Evolutionary conservation across 1,140 invertebrate genomes (phyloP).

Genomic region (Bombyx mori): DNA sequence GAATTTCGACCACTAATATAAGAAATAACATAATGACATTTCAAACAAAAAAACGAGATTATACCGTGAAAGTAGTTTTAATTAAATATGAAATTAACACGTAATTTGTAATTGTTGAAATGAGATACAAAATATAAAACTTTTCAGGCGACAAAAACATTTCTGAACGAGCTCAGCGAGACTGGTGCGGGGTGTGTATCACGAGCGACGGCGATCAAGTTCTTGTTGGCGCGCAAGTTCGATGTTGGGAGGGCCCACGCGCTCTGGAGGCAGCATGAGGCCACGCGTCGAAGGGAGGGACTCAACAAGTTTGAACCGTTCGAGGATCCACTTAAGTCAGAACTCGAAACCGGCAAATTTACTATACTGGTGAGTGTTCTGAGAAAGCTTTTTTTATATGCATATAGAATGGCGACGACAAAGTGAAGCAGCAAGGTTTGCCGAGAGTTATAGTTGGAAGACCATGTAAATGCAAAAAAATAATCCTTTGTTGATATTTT

Average conservation of each 20-base stretch:
- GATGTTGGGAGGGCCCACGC: conserved; percentile 90
- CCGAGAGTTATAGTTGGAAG: too few relatives aligned
- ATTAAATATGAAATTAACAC: too few relatives aligned
- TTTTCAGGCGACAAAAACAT: conserved; percentile 83
- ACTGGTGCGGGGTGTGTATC: conserved; percentile 72
- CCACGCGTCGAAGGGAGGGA: conserved; percentile 87
- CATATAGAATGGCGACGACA: too few relatives aligned
- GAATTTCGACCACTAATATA: too few relatives aligned
- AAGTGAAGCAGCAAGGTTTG: too few relatives aligned
- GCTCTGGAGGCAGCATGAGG: conserved; percentile 92
- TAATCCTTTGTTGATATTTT: too few relatives aligned
- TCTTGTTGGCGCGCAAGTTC: conserved; percentile 95
- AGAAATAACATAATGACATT: too few relatives aligned
- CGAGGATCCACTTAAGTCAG: conserved; percentile 85
- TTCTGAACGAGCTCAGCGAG: conserved; percentile 82
- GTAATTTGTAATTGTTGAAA: neutral
- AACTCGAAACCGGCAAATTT: conserved; percentile 95
- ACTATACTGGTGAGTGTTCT: conserved; percentile 88
- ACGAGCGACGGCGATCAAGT: conserved; percentile 90
- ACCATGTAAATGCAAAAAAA: too few relatives aligned
- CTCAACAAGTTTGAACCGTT: conserved; percentile 86
- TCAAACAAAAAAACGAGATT: too few relatives aligned
- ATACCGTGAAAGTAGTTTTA: too few relatives aligned
- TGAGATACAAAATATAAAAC: neutral
- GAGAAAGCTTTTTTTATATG: too few relatives aligned